Evolutionary conservation across 2,113 vertebrate species (phyloP).

Genomic region (Laticauda colubrina): DNA sequence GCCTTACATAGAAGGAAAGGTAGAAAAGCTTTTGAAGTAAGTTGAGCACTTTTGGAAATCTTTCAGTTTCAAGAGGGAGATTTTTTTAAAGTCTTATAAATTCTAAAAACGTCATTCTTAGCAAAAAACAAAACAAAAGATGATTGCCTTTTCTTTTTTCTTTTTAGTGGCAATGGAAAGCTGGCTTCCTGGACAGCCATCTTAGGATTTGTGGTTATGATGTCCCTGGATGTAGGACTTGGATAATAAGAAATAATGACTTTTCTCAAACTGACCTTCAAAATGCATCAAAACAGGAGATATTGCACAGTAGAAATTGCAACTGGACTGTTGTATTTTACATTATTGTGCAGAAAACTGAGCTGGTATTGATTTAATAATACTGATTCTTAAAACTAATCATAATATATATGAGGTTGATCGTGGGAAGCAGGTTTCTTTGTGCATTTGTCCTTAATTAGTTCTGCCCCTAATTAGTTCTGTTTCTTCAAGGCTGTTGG

Average conservation of each 20-base stretch:
- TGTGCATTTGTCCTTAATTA: not conserved
- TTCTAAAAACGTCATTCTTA: not conserved
- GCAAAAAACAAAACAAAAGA: accelerated
- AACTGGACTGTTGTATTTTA: conserved; percentile 8
- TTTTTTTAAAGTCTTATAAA: not conserved
- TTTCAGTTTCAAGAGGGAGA: not conserved
- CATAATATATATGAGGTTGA: not conserved
- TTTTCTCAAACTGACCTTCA: not conserved
- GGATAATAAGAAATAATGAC: conserved; percentile 61
- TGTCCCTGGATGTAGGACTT: conserved; percentile 94
- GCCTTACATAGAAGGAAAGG: not conserved
- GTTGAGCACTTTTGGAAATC: not conserved
- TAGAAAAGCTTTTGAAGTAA: not conserved
- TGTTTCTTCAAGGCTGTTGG: not conserved
- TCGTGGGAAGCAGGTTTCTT: conserved; percentile 44
- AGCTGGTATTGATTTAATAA: conserved; percentile 55
- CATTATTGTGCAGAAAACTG: conserved; percentile 24
- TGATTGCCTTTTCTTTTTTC: conserved; percentile 15
- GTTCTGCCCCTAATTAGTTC: conserved; percentile 3
- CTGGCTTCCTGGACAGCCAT: conserved; percentile 92
- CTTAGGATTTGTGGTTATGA: conserved; percentile 95
- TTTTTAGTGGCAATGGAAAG: conserved; percentile 87
- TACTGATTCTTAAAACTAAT: conserved; percentile 10
- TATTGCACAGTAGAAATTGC: accelerated
- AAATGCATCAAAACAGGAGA: conserved; percentile 20